A percentile compares a stretch with the other conserved stretches of the same genome.
These are phyloP conservation scores for Panopea generosa DNA, from an alignment of 2,888 invertebrate species.

Conservation along the genomic window DNA sequence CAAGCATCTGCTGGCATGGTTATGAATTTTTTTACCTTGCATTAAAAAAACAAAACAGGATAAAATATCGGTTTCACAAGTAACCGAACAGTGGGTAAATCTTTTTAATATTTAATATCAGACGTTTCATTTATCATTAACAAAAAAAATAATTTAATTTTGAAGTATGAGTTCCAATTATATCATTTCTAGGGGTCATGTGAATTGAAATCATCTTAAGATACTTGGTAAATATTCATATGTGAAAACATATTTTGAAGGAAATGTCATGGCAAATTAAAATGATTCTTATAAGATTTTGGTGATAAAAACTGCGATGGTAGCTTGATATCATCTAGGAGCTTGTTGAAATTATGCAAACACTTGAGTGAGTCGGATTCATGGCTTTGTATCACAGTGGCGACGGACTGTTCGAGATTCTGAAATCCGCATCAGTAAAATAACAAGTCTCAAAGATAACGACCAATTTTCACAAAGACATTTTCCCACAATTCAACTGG, in stretches of 20 bases:
- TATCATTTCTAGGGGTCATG: constrained; percentile 15
- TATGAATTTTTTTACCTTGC: no score
- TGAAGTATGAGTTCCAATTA: no score
- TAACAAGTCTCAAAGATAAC: constrained; percentile 50
- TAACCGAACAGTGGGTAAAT: no score
- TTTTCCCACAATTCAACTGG: constrained; percentile 63
- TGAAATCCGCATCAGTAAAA: constrained; percentile 16
- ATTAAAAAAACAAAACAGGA: no score
- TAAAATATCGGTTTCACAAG: no score
- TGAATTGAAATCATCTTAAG: constrained; percentile 17
- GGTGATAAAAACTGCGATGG: constrained; percentile 43
- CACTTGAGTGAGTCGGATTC: constrained; percentile 60
- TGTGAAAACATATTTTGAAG: constrained; percentile 47
- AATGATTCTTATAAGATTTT: constrained; percentile 47
- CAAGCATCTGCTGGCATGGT: no score
- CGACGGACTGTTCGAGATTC: background rate
- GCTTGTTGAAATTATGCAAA: constrained; percentile 58
- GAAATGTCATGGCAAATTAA: constrained; percentile 58
- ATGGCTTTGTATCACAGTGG: constrained; percentile 44
- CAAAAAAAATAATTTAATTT: no score
- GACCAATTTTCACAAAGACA: constrained; percentile 45
- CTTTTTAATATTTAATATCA: background rate
- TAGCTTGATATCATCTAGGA: constrained; percentile 52
- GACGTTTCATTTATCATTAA: no score
- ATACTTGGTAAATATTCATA: constrained; percentile 26